Base-by-base conservation (phyloP, 2,888 invertebrate species). In the Trachelus stipa region DNA sequence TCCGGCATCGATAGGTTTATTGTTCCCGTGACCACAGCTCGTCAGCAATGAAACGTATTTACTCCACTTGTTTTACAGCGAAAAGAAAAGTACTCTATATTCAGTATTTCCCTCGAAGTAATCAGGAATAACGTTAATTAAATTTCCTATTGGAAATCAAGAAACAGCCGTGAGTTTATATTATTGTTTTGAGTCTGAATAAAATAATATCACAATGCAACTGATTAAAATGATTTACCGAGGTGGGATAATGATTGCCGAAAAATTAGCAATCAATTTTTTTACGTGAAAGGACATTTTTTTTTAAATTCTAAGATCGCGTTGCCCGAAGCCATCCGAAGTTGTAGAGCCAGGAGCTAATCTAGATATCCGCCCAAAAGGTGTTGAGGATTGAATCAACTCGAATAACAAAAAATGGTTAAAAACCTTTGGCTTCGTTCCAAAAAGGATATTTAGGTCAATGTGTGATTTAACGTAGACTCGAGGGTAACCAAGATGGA, bases 351-450 rank as follows among this genome's bases (percentile, higher is more conserved):
- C 56, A 56, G 23, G 9, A 56, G 56, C 23, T 15, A 56, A 23
- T 56, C 0, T 56, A 56, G 56, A 9, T 77, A 74, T 81, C 71
- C 69, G 76, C 76, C 77, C 34, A 69, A 76, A 81, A 75, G 78
- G 76, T 77, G 75, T 68, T 71, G 79, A 71, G 37, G 78, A 81
- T 80, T 81, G 76, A 82, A 82, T 82, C 81, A 81, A 81, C 80
- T 81, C 80, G 76, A 74, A 40, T 15, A 56, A 23, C 1, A 79
- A 76, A 68, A 78, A 79, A 77, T 73, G 79, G 77, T 69, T 69
- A 80, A 82, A 81, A 80, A 82, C 77, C 75, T 23, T 84, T 84
- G 81, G 81, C 81, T 68, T 73, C 74, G 69, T 35, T 79, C 80
- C 82, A 81, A 34, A 79, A 79, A 73, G 80, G 80, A 80, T 75